Conservation (phyloP, 1,140 invertebrate species). For the Oedothorax gibbosus region DNA sequence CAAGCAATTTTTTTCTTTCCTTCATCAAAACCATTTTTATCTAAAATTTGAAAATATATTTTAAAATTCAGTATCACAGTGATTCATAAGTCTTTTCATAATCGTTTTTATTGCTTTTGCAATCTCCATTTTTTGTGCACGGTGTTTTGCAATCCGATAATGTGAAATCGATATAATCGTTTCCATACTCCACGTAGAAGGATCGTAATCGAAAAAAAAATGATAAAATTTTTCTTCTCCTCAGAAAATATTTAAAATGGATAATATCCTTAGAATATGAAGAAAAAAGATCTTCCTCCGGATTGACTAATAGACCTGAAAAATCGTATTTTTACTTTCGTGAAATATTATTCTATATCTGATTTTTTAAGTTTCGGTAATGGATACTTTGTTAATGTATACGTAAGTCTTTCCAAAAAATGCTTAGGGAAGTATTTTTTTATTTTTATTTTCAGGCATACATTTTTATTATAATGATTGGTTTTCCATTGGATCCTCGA, state of each 20-base stretch:
- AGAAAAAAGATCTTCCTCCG: too few relatives aligned
- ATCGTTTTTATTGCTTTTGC: constrained; percentile 51
- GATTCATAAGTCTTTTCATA: constrained; percentile 29
- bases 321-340: too few relatives aligned
- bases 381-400: too few relatives aligned
- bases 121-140: constrained; percentile 17
- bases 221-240: neutral
- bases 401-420: too few relatives aligned
- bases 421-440: too few relatives aligned
- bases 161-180: constrained; percentile 57
- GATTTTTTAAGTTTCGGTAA: too few relatives aligned
- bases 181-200: constrained; percentile 26
- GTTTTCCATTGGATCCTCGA: too few relatives aligned
- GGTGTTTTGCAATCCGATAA: constrained; percentile 34
- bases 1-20: neutral
- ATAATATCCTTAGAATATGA: constrained; percentile 22
- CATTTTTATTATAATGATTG: too few relatives aligned
- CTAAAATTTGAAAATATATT: constrained; percentile 52
- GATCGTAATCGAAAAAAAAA: neutral
- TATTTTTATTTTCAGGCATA: too few relatives aligned
- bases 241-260: constrained; percentile 53
- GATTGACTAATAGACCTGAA: too few relatives aligned
- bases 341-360: too few relatives aligned
- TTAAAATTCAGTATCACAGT: constrained; percentile 30
- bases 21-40: too few relatives aligned